Percentiles rank a stretch among this genome's conserved stretches.
phyloP scores from a whole-genome alignment of 2,888 invertebrate genomes.

The Agrilus cyanescens region DNA sequence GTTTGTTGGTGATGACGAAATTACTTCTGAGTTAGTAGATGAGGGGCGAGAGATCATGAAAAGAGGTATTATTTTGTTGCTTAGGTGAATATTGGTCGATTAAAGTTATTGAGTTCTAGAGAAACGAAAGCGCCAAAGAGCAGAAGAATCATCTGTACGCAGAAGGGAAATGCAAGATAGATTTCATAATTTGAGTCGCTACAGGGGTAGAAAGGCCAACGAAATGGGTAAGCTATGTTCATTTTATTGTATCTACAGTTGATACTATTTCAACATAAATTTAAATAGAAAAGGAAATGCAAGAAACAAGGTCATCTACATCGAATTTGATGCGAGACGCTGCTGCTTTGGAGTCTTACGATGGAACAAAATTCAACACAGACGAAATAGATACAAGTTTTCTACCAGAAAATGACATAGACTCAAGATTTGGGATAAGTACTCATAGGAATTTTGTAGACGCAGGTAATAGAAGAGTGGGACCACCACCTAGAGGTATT shows the following conservation, averaged over 20 bases:
- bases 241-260: neutral
- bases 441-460: constrained; percentile 37
- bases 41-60: constrained; percentile 88
- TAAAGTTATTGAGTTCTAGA: constrained; percentile 37
- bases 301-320: constrained; percentile 51
- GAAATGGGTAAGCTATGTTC: constrained; percentile 34
- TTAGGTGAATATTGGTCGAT: neutral
- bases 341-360: constrained; percentile 60
- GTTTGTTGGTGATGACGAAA: constrained; percentile 88
- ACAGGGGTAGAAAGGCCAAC: constrained; percentile 35
- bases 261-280: neutral
- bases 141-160: constrained; percentile 66
- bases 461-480: constrained; percentile 39
- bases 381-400: constrained; percentile 30
- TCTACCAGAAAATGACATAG: constrained; percentile 38
- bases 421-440: constrained; percentile 54
- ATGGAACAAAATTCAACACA: constrained; percentile 32
- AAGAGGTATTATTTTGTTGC: constrained; percentile 56
- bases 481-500: constrained; percentile 62
- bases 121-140: constrained; percentile 67
- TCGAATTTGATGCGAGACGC: constrained; percentile 69
- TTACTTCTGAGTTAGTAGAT: constrained; percentile 86
- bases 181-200: constrained; percentile 39
- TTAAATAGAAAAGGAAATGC: constrained; percentile 34
- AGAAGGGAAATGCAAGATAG: constrained; percentile 62